Percentiles rank a stretch among this genome's conserved stretches.
Evolutionary conservation across 2,888 invertebrate species (phyloP).

Genomic region (Pristionchus japonicus): DNA sequence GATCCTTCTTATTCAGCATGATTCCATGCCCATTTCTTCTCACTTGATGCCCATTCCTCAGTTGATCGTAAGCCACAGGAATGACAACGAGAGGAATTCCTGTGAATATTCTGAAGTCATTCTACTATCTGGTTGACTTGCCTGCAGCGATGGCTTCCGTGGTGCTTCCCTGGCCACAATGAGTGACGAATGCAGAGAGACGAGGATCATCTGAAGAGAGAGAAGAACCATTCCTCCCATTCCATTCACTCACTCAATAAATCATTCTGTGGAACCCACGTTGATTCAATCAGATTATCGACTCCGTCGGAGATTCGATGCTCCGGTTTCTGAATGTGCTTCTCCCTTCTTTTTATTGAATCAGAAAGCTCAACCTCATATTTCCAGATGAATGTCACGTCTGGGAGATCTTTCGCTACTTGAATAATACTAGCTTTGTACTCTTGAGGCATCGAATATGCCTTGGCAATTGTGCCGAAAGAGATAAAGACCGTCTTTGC

Average conservation of each 20-base stretch:
- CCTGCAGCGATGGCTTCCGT: conserved; percentile 52
- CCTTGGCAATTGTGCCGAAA: not conserved
- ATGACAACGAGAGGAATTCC: conserved; percentile 76
- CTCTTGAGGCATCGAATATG: conserved; percentile 31
- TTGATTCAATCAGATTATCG: conserved; percentile 28
- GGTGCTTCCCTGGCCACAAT: conserved; percentile 56
- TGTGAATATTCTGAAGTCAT: too few relatives aligned
- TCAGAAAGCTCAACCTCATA: too few relatives aligned
- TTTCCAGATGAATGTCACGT: conserved; percentile 47
- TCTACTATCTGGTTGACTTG: too few relatives aligned
- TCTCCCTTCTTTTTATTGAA: too few relatives aligned
- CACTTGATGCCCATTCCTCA: conserved; percentile 71
- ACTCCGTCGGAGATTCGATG: conserved; percentile 18
- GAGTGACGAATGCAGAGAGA: conserved; percentile 52
- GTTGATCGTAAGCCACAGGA: conserved; percentile 77
- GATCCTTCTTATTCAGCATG: not conserved
- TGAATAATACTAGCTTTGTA: conserved; percentile 52
- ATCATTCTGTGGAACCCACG: conserved; percentile 36
- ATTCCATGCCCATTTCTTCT: not conserved
- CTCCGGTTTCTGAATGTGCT: conserved; percentile 21
- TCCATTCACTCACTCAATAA: conserved; percentile 28
- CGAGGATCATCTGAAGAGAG: conserved; percentile 43
- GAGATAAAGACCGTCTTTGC: not conserved
- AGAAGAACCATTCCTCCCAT: too few relatives aligned
- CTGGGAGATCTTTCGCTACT: conserved; percentile 46